Conservation (phyloP, 37 sponge, comb jelly and placozoan genomes). For the Trichoplax adhaerens region DNA sequence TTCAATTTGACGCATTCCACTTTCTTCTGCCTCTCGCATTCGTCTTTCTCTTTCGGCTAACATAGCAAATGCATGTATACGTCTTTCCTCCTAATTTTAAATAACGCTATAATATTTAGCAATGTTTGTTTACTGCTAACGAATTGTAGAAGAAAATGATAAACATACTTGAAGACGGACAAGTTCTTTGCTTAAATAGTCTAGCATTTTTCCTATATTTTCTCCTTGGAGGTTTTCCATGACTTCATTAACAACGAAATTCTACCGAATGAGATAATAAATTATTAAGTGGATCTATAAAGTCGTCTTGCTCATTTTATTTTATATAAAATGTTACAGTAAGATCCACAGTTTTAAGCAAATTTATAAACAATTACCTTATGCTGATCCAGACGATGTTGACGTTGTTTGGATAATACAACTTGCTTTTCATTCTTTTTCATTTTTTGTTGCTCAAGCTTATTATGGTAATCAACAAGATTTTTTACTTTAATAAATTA, state of each 20-base stretch:
- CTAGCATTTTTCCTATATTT: conserved; percentile 58
- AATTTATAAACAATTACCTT: neutral
- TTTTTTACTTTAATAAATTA: too few species aligned
- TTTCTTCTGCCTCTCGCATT: conserved; percentile 95
- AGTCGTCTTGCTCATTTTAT: too few species aligned
- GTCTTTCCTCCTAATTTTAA: conserved; percentile 41
- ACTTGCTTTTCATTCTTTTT: conserved; percentile 38
- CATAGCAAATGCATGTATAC: conserved; percentile 76
- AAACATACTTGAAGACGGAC: conserved; percentile 16
- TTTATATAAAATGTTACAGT: too few species aligned
- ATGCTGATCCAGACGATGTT: conserved; percentile 17
- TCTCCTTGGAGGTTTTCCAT: conserved; percentile 38
- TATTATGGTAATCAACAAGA: too few species aligned
- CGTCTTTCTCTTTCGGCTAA: conserved; percentile 78
- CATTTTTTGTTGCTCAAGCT: conserved; percentile 37
- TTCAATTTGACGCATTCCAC: conserved; percentile 80
- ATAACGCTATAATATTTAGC: neutral
- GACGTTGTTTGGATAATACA: conserved; percentile 8
- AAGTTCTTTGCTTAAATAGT: conserved; percentile 88
- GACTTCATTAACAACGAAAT: conserved; percentile 27
- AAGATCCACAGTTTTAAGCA: too few species aligned
- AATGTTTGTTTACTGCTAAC: conserved; percentile 12
- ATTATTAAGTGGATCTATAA: too few species aligned
- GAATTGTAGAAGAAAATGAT: too few species aligned
- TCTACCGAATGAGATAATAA: conserved; percentile 7